Base-by-base conservation (phyloP, 1,140 invertebrate species). In the Drosophila auraria region DNA sequence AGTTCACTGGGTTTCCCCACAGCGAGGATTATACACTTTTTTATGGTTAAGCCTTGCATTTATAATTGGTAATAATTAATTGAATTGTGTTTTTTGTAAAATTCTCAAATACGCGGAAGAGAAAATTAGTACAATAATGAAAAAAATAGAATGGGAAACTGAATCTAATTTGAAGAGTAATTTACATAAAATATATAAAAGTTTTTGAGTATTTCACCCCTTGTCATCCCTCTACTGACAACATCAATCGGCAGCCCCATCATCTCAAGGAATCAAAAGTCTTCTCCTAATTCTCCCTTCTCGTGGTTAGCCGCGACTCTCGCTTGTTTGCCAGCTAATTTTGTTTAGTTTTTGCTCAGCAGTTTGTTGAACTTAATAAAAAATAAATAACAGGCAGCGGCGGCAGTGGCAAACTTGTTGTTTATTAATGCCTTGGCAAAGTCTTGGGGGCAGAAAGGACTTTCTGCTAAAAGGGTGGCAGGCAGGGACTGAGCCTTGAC, bases 361-460 rank as follows among this genome's bases (percentile, higher is more conserved):
- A 90, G 84, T 89, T 90, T 89, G 78, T 79, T 79, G 84, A 89
- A 89, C 86, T 82, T 89, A 84, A 89, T 89, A 90, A 89, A 89
- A 90, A 90, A 90, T 89, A 82, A 83, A 80, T 83, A 83, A 82
- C 68, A 73, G 56, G n/a, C 69, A 33, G 47, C 36, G 66, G 4
- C 27, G 56, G 54, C 77, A 83, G 45, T 50, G 45, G 73, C 70
- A 69, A 69, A 69, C 57, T 74, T 79, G 74, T 68, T 87, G 78
- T 78, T 82, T 89, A 90, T 89, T 89, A 84, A 89, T 73, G 84
- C 40, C 62, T 27, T 38, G 4, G 20, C 62, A 38, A 47, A 36
- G 68, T 70, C 63, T 68, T 70, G n/a, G 14, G 63, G 50, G 14
- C 27, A 33, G 36, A 25, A 53, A 20, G 63, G 66, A 53, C 30